These are phyloP conservation scores for Drosophila parvula DNA, from an alignment of 1,140 invertebrate species.

Conservation along the genomic window DNA sequence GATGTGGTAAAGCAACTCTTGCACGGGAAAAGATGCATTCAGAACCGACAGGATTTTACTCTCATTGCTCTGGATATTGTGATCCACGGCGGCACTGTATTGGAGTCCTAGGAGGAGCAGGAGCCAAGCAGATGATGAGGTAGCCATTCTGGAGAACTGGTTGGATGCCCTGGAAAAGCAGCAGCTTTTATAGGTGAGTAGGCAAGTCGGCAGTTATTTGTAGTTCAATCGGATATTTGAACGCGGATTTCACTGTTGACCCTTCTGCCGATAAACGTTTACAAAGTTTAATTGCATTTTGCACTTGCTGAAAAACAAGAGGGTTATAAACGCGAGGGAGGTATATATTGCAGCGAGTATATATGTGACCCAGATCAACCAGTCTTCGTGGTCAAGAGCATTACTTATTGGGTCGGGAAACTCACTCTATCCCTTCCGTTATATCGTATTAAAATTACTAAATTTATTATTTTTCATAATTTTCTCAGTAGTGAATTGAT, in stretches of 20 bases:
- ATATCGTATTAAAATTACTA: background rate
- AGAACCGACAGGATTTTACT: slow-evolving; percentile 39
- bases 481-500: background rate
- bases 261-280: slow-evolving; percentile 44
- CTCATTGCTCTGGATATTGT: slow-evolving; percentile 1
- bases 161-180: background rate
- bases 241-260: slow-evolving; percentile 36
- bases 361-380: background rate
- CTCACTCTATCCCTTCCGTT: too few species aligned
- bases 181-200: slow-evolving; percentile 43
- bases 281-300: slow-evolving; percentile 47
- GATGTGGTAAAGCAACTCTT: slow-evolving; percentile 58
- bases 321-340: slow-evolving; percentile 32
- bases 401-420: background rate
- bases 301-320: slow-evolving; percentile 29
- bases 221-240: slow-evolving; percentile 66
- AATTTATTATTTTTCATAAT: background rate
- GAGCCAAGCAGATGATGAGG: slow-evolving; percentile 16
- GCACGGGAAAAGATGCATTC: slow-evolving; percentile 27
- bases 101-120: slow-evolving; percentile 15
- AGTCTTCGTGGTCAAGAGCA: slow-evolving; percentile 15
- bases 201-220: slow-evolving; percentile 50
- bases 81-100: background rate
- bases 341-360: background rate
- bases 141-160: slow-evolving; percentile 19